phyloP scores from a whole-genome alignment of 2,888 invertebrate species.

The Amaurobius ferox region DNA sequence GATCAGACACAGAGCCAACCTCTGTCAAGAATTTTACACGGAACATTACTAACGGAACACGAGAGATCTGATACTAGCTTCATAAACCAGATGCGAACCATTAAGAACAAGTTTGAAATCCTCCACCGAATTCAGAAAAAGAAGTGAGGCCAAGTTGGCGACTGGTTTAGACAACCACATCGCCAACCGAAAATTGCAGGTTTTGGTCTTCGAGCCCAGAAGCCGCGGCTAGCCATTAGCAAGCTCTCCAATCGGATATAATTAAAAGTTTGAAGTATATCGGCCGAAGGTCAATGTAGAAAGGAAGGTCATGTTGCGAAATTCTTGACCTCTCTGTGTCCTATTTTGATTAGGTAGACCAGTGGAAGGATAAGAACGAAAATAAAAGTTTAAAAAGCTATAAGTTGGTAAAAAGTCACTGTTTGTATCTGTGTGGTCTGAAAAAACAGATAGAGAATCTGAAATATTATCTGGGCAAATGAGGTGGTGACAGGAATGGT shows the following conservation, averaged over 20 bases:
- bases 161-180: neutral
- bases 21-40: neutral
- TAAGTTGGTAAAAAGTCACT: neutral
- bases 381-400: conserved; percentile 3
- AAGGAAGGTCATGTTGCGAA: conserved; percentile 50
- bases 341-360: conserved; percentile 49
- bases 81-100: conserved; percentile 4
- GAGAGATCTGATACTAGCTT: neutral
- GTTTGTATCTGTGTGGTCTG: conserved; percentile 49
- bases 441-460: conserved; percentile 13
- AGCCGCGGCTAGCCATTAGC: neutral
- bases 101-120: conserved; percentile 9
- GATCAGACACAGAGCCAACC: too few species aligned
- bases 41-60: neutral
- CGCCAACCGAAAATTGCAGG: neutral
- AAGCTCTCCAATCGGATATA: neutral
- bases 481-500: conserved; percentile 35
- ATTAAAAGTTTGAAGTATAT: conserved; percentile 35
- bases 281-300: conserved; percentile 36
- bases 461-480: conserved; percentile 26
- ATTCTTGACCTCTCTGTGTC: conserved; percentile 44
- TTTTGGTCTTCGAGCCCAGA: neutral
- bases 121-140: neutral
- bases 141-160: conserved; percentile 11
- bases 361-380: conserved; percentile 10